Conservation (phyloP, 2,797 vertebrate species). For the Podarcis lilfordi region DNA sequence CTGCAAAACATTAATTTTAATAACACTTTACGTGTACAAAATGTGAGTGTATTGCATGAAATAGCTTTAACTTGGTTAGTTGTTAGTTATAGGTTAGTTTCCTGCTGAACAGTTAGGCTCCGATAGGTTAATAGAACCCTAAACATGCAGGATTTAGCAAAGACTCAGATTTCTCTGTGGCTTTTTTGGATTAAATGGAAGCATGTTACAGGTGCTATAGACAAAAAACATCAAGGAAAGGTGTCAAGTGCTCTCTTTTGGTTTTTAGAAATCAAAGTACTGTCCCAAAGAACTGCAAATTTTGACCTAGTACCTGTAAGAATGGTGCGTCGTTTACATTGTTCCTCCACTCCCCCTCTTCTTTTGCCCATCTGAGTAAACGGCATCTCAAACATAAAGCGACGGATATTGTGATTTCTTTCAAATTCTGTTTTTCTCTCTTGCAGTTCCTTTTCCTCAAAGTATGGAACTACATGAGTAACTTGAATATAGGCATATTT, state of each 20-base stretch:
- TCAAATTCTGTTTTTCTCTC: constrained; percentile 97
- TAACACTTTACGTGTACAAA: neutral
- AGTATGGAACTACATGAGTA: constrained; percentile 91
- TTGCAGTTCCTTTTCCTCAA: constrained; percentile 95
- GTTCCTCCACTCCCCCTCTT: constrained; percentile 94
- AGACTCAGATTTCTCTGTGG: neutral
- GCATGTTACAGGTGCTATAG: neutral
- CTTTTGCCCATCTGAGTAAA: constrained; percentile 94
- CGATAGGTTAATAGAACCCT: neutral
- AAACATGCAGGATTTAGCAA: neutral
- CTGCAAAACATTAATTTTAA: neutral
- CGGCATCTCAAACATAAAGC: constrained; percentile 97
- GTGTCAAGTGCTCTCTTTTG: neutral
- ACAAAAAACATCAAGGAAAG: neutral
- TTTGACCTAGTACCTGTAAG: constrained; percentile 86
- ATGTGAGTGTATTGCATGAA: neutral
- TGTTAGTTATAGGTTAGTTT: neutral
- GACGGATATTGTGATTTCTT: constrained; percentile 94
- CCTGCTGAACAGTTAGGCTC: neutral
- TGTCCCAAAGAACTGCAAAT: neutral
- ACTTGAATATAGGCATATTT: constrained; percentile 99
- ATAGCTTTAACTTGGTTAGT: neutral
- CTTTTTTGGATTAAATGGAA: neutral
- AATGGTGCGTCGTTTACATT: constrained; percentile 93
- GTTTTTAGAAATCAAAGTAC: neutral